Evolutionary conservation across 2,797 vertebrate genomes (phyloP), one percentile per base, ranked within the genome.

Genomic region (Tolypeutes matacus): DNA sequence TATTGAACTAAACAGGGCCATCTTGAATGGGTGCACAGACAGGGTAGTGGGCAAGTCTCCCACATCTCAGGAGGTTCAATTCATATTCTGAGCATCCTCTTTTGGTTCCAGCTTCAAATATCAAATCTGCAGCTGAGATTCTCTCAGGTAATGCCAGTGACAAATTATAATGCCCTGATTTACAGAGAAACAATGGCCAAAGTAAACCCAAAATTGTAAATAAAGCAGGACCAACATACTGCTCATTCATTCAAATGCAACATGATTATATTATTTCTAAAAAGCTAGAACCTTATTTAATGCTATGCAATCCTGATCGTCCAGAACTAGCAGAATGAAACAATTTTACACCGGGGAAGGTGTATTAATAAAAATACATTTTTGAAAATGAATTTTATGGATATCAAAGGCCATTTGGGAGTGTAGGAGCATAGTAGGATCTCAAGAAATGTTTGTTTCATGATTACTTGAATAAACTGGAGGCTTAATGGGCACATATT

Each of bases 1-100:
- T 51, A 5, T 2, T 23, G 42, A 14, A 12, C 53, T 36, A 1
- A 75, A 70, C 84, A 75, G 60, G 49, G 36, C 13, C 2, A 0
- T 36, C 76, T 2, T 1, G 13, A 29, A 11, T 7, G 31, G 31
- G 7, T 1, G 36, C 2, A 4, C 3, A 31, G 31, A 1, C 12
- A 3, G 20, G 1, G 5, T 4, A 1, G 31, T 23, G 31, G 9
- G 31, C 23, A 0, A 31, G 7, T 14, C 15, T 6, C 0, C 36
- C 18, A 9, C 0, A 0, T 9, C 0, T 23, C 49, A 7, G 34
- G 60, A 36, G 39, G 12, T 23, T 1, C 21, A 1, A 0, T 25
- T 75, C 14, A n/a, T 60, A 46, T 31, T 36, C 90, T 17, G 42
- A 36, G 9, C 20, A 9, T 3, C 60, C 27, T 67, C 27, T 73